Evolutionary conservation across 2,888 invertebrate genomes (phyloP).

Genomic region (Cosmia trapezina): DNA sequence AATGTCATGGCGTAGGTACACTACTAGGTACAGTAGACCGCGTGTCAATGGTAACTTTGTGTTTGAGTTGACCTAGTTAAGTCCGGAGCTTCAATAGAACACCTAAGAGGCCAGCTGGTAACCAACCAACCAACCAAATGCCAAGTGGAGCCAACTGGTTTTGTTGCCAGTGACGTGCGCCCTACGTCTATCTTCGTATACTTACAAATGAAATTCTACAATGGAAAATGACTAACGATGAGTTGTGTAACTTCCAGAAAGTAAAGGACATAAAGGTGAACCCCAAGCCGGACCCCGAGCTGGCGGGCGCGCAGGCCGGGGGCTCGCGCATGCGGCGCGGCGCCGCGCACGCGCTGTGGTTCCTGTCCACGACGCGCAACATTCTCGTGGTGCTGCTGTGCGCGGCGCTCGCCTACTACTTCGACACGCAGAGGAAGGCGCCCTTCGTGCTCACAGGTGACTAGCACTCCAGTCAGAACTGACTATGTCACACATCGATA

Average conservation of each 20-base stretch:
- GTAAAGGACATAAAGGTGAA: conserved; percentile 92
- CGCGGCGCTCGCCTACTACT: conserved; percentile 92
- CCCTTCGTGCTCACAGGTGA: conserved; percentile 93
- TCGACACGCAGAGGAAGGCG: conserved; percentile 90
- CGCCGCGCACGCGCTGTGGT: conserved; percentile 91
- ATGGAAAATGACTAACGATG: neutral
- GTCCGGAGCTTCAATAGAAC: neutral
- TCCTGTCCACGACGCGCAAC: conserved; percentile 94
- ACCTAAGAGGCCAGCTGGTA: neutral
- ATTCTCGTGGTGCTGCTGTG: conserved; percentile 94
- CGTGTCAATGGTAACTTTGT: too few species aligned
- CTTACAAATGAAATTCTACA: neutral
- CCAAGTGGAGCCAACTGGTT: too few species aligned
- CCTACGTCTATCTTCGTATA: neutral
- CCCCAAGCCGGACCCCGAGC: conserved; percentile 64
- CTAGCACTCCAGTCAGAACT: too few species aligned
- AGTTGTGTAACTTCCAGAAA: conserved; percentile 88
- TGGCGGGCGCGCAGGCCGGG: conserved; percentile 63
- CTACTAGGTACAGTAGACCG: neutral
- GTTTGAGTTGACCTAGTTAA: neutral
- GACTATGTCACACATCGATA: neutral
- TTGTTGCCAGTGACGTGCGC: too few species aligned
- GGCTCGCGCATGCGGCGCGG: conserved; percentile 77
- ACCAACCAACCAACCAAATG: too few species aligned
- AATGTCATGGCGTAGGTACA: neutral